A percentile compares a stretch with the other conserved stretches of the same genome.
These are phyloP conservation scores for Leptobrachium leishanense DNA, from an alignment of 2,113 vertebrate genomes.

Conservation along the genomic window DNA sequence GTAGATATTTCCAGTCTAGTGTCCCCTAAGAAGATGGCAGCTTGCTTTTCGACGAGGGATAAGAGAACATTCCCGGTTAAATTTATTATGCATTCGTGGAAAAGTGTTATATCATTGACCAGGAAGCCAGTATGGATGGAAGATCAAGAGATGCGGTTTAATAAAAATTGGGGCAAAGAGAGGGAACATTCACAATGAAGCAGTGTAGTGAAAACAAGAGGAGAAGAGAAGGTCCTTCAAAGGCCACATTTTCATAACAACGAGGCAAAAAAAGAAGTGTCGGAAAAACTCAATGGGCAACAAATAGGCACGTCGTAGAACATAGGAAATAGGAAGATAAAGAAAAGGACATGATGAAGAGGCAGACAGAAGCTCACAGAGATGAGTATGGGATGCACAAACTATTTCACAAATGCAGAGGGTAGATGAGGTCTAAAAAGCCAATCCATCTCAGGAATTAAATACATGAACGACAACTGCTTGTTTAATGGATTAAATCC, in stretches of 20 bases:
- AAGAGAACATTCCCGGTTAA: conserved; percentile 19
- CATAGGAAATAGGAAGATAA: conserved; percentile 45
- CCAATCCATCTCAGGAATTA: conserved; percentile 24
- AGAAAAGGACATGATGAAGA: conserved; percentile 28
- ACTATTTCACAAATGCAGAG: conserved; percentile 31
- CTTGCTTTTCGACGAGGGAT: not conserved
- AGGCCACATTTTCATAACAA: conserved; percentile 49
- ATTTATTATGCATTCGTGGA: conserved; percentile 23
- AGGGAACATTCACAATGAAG: conserved; percentile 38
- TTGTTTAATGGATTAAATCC: not conserved
- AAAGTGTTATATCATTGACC: conserved; percentile 34
- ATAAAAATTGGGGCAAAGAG: conserved; percentile 39
- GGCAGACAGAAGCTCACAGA: conserved; percentile 24
- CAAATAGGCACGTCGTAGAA: conserved; percentile 41
- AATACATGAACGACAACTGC: conserved; percentile 27
- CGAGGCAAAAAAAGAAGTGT: conserved; percentile 13
- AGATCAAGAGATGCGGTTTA: conserved; percentile 35
- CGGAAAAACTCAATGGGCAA: conserved; percentile 40
- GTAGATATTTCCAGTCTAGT: conserved; percentile 16
- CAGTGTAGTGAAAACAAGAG: conserved; percentile 34
- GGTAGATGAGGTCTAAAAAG: conserved; percentile 36
- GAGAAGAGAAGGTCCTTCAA: conserved; percentile 40
- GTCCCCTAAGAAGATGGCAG: conserved; percentile 7
- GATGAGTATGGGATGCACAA: conserved; percentile 34
- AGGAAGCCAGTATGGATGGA: conserved; percentile 26